phyloP scores from a whole-genome alignment of 1,140 invertebrate species.

The Bacillus rossius region DNA sequence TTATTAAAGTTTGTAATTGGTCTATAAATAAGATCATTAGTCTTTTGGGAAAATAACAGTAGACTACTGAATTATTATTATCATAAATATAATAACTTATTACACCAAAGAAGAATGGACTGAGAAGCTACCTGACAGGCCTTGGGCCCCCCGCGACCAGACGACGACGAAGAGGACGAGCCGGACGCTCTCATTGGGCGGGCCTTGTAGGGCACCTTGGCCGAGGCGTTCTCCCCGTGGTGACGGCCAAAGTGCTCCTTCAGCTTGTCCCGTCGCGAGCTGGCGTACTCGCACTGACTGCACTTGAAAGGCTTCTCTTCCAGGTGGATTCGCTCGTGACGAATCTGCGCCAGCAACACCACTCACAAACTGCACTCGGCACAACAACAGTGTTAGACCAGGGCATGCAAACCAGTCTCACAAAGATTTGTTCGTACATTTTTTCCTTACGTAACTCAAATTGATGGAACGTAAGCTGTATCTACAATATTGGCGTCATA shows the following conservation, averaged over 20 bases:
- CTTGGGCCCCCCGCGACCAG: neutral
- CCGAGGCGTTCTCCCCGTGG: constrained; percentile 50
- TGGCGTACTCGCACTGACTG: constrained; percentile 59
- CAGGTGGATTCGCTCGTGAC: constrained; percentile 58
- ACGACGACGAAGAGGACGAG: neutral
- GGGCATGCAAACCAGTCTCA: no score
- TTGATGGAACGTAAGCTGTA: no score
- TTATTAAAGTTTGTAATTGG: no score
- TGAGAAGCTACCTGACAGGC: constrained; percentile 11
- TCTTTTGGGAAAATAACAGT: no score
- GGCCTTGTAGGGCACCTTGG: constrained; percentile 48
- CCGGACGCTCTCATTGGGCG: constrained; percentile 32
- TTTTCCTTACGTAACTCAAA: no score
- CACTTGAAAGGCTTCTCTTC: constrained; percentile 53
- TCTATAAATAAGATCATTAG: no score
- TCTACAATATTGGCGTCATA: no score
- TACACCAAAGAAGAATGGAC: no score
- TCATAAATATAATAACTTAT: no score
- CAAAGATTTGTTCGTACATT: no score
- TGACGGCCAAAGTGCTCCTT: constrained; percentile 61
- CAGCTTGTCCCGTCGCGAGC: constrained; percentile 58
- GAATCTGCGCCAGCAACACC: constrained; percentile 21
- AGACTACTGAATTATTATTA: no score
- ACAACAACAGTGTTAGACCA: no score
- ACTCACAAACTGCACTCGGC: neutral